Evolutionary conservation across 2,888 invertebrate species (phyloP).

Genomic region (Drosophila eohydei): DNA sequence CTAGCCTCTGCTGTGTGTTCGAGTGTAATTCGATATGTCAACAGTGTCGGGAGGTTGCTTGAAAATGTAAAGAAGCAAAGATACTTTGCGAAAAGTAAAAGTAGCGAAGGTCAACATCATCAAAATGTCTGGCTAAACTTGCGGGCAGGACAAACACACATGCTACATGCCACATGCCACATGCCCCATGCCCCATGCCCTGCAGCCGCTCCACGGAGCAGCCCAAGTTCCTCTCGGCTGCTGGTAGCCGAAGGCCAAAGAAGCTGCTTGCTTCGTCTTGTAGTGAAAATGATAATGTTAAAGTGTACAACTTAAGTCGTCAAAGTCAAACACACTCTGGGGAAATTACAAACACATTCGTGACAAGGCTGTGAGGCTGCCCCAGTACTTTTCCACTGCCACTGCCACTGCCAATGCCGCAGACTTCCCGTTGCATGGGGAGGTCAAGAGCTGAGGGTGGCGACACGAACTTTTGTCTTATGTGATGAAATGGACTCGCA

Average conservation of each 20-base stretch:
- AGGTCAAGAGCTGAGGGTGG: slow-evolving; percentile 70
- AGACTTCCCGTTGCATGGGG: slow-evolving; percentile 15
- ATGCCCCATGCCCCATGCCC: slow-evolving; percentile 41
- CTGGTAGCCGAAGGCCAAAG: slow-evolving; percentile 43
- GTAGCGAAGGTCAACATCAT: slow-evolving; percentile 81
- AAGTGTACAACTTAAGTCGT: slow-evolving; percentile 85
- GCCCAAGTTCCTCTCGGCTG: slow-evolving; percentile 28
- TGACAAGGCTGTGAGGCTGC: slow-evolving; percentile 66
- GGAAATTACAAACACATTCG: slow-evolving; percentile 84
- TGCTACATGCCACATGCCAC: slow-evolving; percentile 32
- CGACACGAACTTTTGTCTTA: slow-evolving; percentile 47
- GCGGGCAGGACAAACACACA: slow-evolving; percentile 46
- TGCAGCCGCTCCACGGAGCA: slow-evolving; percentile 22
- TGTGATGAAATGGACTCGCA: slow-evolving; percentile 70
- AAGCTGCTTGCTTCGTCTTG: slow-evolving; percentile 41
- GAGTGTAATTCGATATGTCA: slow-evolving; percentile 82
- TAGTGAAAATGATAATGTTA: slow-evolving; percentile 83
- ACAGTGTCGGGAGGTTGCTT: slow-evolving; percentile 63
- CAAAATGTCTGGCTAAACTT: slow-evolving; percentile 73
- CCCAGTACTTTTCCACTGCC: background rate
- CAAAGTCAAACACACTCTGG: slow-evolving; percentile 84
- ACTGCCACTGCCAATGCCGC: background rate
- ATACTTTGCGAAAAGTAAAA: slow-evolving; percentile 70
- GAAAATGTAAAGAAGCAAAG: slow-evolving; percentile 65
- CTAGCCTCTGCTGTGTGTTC: slow-evolving; percentile 16